Base-by-base conservation (phyloP, 1,140 invertebrate species). In the Formica exsecta region DNA sequence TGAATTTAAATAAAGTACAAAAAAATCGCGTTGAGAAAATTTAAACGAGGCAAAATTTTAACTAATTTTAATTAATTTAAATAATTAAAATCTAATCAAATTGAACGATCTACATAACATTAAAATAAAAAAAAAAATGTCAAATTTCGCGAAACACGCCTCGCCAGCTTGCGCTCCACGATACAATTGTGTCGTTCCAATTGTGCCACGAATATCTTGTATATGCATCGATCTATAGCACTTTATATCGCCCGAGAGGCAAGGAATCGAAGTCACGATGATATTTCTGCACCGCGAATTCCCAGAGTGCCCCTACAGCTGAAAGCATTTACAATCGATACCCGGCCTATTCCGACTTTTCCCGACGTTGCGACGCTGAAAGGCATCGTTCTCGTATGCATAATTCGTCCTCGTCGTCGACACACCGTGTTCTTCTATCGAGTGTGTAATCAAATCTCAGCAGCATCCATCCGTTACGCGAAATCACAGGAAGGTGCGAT, bases 271-370 rank as follows among this genome's bases (percentile, higher is more conserved):
- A 62, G 44, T 64, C 57, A 38, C 16, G 38, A 62, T 84, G 61
- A 66, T 77, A 62, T n/a, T 64, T 36, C 36, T 25, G 32, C 71
- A 29, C 13, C n/a, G n/a, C 22, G 54, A 74, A 73, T 54, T 84
- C 77, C 32, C 65, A 80, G 36, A 70, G 48, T 57, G 65, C n/a
- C 22, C 13, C 65, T 41, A 44, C 13, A 71, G 44, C 65, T 70
- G 48, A 70, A 80, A 61, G 77, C 48, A 54, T 80, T 74, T 51
- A 41, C 65, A 71, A 80, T 71, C 65, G 65, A 80, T 80, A 80
- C 11, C 22, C 65, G 6, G 22, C 65, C 48, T 70, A 59, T 71
- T 41, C 29, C 36, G 6, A 41, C 29, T 38, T 66, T 71, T 41
- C 48, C n/a, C 38, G 38, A 36, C 36, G 51, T 57, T n/a, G 48